Conservation (phyloP, 2,797 vertebrate species). For the Selene dorsalis region DNA sequence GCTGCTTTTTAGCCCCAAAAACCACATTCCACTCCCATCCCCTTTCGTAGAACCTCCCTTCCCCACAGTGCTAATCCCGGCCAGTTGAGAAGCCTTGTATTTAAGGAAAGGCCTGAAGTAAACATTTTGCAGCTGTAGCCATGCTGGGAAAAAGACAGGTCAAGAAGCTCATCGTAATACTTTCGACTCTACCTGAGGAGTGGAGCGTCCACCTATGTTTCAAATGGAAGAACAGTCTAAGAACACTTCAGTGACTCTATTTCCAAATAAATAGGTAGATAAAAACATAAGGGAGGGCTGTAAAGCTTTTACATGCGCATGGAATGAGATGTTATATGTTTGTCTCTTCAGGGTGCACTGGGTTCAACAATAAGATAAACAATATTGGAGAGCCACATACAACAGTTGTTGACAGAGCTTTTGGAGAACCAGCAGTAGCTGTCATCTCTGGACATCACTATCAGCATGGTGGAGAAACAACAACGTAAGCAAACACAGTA, state of each 20-base stretch:
- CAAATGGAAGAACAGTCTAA: constrained; percentile 16
- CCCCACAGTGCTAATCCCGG: constrained; percentile 67
- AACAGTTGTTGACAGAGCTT: constrained; percentile 40
- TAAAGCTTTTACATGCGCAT: constrained; percentile 13
- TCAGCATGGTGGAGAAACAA: constrained; percentile 75
- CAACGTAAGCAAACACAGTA: constrained; percentile 77
- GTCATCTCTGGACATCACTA: constrained; percentile 68
- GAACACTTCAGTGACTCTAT: constrained; percentile 32
- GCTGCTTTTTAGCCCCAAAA: constrained; percentile 72
- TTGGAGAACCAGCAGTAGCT: constrained; percentile 65
- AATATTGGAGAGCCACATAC: constrained; percentile 48
- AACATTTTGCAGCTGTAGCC: constrained; percentile 66
- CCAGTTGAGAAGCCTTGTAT: constrained; percentile 58
- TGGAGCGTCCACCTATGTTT: constrained; percentile 16
- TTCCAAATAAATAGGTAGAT: constrained; percentile 16
- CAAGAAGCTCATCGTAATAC: constrained; percentile 1
- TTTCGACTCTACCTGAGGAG: constrained; percentile 41
- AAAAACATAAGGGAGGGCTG: neutral
- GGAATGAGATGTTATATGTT: constrained; percentile 41
- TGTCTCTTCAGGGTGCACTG: constrained; percentile 41
- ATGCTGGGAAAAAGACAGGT: constrained; percentile 53
- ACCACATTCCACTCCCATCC: constrained; percentile 71
- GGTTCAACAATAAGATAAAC: constrained; percentile 56
- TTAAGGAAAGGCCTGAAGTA: constrained; percentile 64
- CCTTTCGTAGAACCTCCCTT: constrained; percentile 59